These are phyloP conservation scores for Melanotaenia maccullochi DNA, from an alignment of 2,797 vertebrate species.

Conservation along the genomic window DNA sequence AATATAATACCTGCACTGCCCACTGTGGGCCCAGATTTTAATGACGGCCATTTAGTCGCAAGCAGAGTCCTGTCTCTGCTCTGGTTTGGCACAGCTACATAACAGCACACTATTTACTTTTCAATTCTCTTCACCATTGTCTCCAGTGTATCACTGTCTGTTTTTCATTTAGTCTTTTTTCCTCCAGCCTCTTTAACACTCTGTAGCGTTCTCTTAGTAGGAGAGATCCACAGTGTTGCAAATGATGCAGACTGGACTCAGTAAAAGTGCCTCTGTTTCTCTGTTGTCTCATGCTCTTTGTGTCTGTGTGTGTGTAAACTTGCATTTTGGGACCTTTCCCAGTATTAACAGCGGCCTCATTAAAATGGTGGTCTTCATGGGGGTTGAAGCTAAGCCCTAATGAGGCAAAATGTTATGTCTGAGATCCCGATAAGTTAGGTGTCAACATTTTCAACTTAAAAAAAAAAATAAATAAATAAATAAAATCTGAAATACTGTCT, in stretches of 20 bases:
- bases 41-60: conserved; percentile 44
- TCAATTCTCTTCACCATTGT: conserved; percentile 22
- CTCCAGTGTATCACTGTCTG: conserved; percentile 16
- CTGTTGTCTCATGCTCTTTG: conserved; percentile 25
- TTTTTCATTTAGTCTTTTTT: conserved; percentile 29
- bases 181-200: conserved; percentile 1
- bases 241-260: conserved; percentile 42
- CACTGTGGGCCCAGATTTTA: conserved; percentile 43
- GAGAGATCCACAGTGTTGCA: conserved; percentile 47
- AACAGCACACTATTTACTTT: conserved; percentile 15
- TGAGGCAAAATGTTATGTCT: background rate
- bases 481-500: background rate
- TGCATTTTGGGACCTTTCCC: background rate
- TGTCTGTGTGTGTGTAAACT: background rate
- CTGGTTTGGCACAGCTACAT: conserved; percentile 50
- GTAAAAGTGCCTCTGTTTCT: conserved; percentile 39
- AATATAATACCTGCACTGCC: conserved; percentile 30
- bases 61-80: conserved; percentile 28
- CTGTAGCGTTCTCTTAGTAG: conserved; percentile 47
- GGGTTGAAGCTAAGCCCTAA: background rate
- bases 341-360: background rate
- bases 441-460: background rate
- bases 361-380: background rate
- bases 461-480: background rate
- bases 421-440: background rate